Conservation (phyloP, 2,888 invertebrate genomes). For the Lordiphosa andalusiaca region DNA sequence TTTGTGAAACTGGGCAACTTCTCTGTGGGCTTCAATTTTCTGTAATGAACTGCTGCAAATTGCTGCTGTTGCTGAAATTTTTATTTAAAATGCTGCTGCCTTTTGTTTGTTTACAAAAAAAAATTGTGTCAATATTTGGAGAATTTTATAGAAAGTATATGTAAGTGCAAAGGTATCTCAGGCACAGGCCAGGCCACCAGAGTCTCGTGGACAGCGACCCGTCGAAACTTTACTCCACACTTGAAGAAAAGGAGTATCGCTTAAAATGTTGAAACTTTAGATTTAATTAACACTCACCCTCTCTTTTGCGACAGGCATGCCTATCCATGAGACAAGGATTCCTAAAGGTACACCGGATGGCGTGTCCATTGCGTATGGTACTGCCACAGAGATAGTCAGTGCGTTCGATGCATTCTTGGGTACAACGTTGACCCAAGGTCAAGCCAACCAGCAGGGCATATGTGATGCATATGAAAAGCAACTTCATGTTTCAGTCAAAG, state of each 20-base stretch:
- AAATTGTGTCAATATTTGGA: slow-evolving; percentile 42
- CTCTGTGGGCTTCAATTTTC: slow-evolving; percentile 12
- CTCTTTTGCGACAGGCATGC: slow-evolving; percentile 21
- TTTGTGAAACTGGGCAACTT: slow-evolving; percentile 12
- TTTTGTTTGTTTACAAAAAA: slow-evolving; percentile 34
- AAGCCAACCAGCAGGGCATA: background rate
- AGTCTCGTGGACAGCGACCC: slow-evolving; percentile 30
- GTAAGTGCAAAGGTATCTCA: slow-evolving; percentile 1
- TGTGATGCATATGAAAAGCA: background rate
- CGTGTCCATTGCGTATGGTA: slow-evolving; percentile 18
- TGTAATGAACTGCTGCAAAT: slow-evolving; percentile 29
- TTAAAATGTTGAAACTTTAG: background rate
- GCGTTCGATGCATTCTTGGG: background rate
- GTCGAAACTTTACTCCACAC: slow-evolving; percentile 26
- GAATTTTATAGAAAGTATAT: slow-evolving; percentile 21
- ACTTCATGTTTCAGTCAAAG: background rate
- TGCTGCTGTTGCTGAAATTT: slow-evolving; percentile 14
- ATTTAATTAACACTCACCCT: slow-evolving; percentile 7
- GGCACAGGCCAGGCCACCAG: slow-evolving; percentile 15
- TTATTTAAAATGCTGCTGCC: slow-evolving; percentile 16
- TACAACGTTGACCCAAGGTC: background rate
- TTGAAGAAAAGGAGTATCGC: slow-evolving; percentile 5
- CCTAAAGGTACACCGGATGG: slow-evolving; percentile 18
- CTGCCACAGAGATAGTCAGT: slow-evolving; percentile 23
- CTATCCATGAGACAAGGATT: slow-evolving; percentile 27